Percentiles rank a stretch among this genome's conserved stretches.
phyloP scores from a whole-genome alignment of 2,797 vertebrate species.

The Pygocentrus nattereri region DNA sequence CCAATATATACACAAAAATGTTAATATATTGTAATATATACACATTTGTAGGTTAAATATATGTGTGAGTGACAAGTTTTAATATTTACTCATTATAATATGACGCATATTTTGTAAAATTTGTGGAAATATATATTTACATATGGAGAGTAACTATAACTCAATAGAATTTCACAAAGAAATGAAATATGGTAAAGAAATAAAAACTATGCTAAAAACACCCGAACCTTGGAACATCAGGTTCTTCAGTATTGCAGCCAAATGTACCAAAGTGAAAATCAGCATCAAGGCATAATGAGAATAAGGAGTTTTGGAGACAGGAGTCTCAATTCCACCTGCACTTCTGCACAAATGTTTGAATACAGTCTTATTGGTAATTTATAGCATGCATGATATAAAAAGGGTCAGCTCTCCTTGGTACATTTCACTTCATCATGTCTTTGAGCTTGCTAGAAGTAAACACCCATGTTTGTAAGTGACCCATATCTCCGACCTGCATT shows the following conservation, averaged over 20 bases:
- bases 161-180: background rate
- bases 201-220: background rate
- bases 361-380: constrained; percentile 57
- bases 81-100: no score
- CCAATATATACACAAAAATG: no score
- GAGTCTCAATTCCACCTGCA: background rate
- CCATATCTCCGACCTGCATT: no score
- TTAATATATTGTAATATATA: no score
- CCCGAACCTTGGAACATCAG: background rate
- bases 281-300: background rate
- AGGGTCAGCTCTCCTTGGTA: background rate
- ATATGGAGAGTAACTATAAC: no score
- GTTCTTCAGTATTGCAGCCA: background rate
- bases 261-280: background rate
- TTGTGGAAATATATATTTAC: no score
- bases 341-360: constrained; percentile 24
- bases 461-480: no score
- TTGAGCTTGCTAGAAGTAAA: background rate
- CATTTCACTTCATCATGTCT: background rate
- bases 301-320: background rate
- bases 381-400: background rate
- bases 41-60: no score
- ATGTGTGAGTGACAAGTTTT: no score
- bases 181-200: background rate
- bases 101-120: no score